A percentile compares a stretch with the other conserved stretches of the same genome.
These are phyloP conservation scores for Theristicus caerulescens DNA, from an alignment of 2,113 vertebrate species.

Conservation along the genomic window DNA sequence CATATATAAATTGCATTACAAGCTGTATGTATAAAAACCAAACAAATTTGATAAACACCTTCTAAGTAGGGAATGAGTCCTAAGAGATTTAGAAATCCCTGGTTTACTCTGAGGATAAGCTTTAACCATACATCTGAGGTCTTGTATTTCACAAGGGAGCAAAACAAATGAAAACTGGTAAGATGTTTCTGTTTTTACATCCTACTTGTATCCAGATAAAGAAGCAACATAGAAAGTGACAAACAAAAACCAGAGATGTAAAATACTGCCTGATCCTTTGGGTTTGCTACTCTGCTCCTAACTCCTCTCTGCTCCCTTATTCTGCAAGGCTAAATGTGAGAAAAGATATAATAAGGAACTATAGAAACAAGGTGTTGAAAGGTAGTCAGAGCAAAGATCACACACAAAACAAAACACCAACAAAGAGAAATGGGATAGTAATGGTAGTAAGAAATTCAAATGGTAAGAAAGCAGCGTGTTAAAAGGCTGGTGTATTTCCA, in stretches of 20 bases:
- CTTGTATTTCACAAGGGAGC: neutral
- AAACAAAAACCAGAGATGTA: neutral
- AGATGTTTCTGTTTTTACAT: neutral
- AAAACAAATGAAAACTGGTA: neutral
- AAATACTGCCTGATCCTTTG: neutral
- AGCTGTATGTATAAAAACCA: neutral
- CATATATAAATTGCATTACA: neutral
- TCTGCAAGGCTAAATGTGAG: neutral
- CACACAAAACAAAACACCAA: neutral
- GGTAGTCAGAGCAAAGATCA: neutral
- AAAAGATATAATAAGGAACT: neutral
- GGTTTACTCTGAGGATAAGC: slow-evolving; percentile 25
- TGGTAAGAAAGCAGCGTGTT: neutral
- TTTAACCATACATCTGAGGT: slow-evolving; percentile 12
- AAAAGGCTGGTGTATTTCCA: neutral
- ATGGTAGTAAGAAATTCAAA: neutral
- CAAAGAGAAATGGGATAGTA: neutral
- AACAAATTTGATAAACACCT: slow-evolving; percentile 35
- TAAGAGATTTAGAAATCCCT: slow-evolving; percentile 57
- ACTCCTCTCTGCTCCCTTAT: neutral
- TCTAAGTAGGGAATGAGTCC: slow-evolving; percentile 17
- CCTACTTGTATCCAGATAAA: neutral
- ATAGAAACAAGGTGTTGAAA: neutral
- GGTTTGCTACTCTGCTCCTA: neutral
- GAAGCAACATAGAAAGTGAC: neutral